Conservation (phyloP, 2,888 invertebrate genomes). For the Drosophila emarginata region DNA sequence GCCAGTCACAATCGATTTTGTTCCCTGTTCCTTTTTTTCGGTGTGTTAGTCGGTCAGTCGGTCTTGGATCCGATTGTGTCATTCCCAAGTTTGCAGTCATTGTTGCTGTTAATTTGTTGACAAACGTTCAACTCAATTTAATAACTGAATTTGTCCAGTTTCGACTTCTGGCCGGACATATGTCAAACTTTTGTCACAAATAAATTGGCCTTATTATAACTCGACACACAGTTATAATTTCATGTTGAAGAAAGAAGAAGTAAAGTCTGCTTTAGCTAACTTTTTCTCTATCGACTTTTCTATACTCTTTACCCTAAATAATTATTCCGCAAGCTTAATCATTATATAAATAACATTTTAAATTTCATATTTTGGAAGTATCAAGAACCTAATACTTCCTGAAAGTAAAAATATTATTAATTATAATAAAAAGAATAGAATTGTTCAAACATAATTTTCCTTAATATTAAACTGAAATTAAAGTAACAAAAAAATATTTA, state of each 20-base stretch:
- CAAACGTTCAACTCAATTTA: conserved; percentile 54
- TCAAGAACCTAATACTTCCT: no score
- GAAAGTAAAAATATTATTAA: no score
- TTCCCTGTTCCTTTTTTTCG: conserved; percentile 29
- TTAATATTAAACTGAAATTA: no score
- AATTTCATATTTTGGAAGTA: no score
- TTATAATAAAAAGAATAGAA: no score
- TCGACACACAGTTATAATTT: conserved; percentile 51
- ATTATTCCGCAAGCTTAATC: no score
- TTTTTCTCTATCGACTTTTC: not conserved
- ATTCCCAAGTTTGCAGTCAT: conserved; percentile 39
- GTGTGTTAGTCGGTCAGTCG: conserved; percentile 28
- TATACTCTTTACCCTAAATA: not conserved
- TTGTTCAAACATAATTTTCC: no score
- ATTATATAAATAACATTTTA: no score
- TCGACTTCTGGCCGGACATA: conserved; percentile 32
- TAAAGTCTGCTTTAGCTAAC: conserved; percentile 2
- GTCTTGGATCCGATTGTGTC: conserved; percentile 34
- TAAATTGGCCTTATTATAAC: conserved; percentile 25
- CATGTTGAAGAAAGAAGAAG: conserved; percentile 36
- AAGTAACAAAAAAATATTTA: no score
- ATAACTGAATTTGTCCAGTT: conserved; percentile 53
- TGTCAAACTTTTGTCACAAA: conserved; percentile 21
- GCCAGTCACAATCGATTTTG: not conserved
- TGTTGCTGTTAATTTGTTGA: conserved; percentile 57